phyloP scores from a whole-genome alignment of 2,113 vertebrate species.

The Scolopax mira region DNA sequence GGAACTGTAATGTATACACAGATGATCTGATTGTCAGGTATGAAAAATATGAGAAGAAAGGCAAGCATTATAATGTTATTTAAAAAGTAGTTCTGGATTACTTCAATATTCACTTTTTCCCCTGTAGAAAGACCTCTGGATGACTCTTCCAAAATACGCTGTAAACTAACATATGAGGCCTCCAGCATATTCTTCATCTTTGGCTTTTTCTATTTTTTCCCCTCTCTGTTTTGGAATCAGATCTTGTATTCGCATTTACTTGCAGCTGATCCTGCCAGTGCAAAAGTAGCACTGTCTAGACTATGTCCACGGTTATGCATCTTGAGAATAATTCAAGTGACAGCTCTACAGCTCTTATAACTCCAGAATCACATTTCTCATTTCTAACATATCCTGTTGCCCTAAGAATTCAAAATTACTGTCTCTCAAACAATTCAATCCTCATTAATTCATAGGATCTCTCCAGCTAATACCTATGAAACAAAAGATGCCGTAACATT shows the following conservation, averaged over 20 bases:
- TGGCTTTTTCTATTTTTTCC: not conserved
- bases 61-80: not conserved
- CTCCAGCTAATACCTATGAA: not conserved
- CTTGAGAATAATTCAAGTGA: not conserved
- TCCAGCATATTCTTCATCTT: constrained; percentile 15
- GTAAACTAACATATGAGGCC: not conserved
- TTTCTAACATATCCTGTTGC: not conserved
- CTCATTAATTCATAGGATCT: not conserved
- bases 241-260: not conserved
- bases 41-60: not conserved
- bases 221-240: not conserved
- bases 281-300: not conserved
- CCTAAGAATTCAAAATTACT: not conserved
- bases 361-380: not conserved
- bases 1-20: not conserved
- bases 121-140: constrained; percentile 39
- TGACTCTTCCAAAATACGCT: constrained; percentile 22
- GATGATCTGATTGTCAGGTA: not conserved
- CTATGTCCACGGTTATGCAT: not conserved
- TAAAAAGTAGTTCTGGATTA: not conserved
- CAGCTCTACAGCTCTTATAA: not conserved
- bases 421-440: not conserved
- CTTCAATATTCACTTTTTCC: not conserved
- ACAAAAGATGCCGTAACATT: not conserved
- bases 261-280: constrained; percentile 24